Evolutionary conservation across 2,797 vertebrate genomes (phyloP), one percentile per base, ranked within the genome.

Genomic region (Myotis daubentonii): DNA sequence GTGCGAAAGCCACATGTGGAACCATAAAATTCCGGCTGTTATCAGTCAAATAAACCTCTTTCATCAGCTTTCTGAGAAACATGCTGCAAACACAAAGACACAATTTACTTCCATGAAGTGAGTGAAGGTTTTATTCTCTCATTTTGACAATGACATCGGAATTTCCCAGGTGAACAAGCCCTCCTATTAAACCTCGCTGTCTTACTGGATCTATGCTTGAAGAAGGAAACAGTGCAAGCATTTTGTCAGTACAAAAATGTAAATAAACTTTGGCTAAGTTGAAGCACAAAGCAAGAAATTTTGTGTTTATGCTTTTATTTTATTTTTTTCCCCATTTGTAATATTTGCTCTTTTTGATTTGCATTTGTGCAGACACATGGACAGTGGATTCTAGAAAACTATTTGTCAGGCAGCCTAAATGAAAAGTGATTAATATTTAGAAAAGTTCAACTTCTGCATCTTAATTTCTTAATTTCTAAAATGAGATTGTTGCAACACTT

Each of bases 21-120:
- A 92, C 92, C 38, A 62, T 57, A 78, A 95, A 84, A 84, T 71
- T 68, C 28, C 10, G 60, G 57, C 51, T 94, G 68, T 87, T 97
- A 92, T 93, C 75, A 83, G 85, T 94, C 78, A 96, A 94, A 94
- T 91, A 95, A 93, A 84, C 66, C 60, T 57, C 87, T 95, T 97
- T 94, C 62, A 95, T 96, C 93, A 95, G 60, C 44, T 65, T 97
- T 93, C 88, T 87, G 41, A 91, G 68, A 84, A 91, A 70, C 28
- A 79, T 38, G 74, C 28, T 87, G 33, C 70, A 95, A 84, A 95
- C 57, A 33, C 89, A 72, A 94, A 91, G 75, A 89, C 76, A 85
- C 57, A 89, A 78, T 95, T 96, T 93, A 79, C 71, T 92, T 97
- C 86, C 2, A 5, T 80, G 76, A 95, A 90, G 78, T 94, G 51